Evolutionary conservation across 2,113 vertebrate species (phyloP).

Genomic region (Alligator mississippiensis): DNA sequence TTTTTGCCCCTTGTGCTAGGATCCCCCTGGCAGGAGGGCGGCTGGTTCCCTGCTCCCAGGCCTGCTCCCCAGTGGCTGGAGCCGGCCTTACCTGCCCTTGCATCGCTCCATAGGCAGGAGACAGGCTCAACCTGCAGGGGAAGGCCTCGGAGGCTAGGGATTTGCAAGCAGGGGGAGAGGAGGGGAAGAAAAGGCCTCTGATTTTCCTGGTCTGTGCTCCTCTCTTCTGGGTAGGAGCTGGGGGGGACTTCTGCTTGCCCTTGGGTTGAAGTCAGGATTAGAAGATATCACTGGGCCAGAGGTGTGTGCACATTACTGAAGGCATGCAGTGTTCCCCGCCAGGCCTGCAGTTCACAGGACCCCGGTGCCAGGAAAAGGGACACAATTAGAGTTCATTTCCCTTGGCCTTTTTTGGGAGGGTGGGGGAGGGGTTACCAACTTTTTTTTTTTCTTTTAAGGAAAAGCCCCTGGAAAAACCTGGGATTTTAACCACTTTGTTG

Average conservation of each 20-base stretch:
- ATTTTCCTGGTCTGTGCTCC: not conserved
- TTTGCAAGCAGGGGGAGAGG: not conserved
- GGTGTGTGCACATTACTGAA: not conserved
- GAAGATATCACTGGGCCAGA: not conserved
- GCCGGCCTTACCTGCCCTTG: not conserved
- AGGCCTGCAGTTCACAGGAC: not conserved
- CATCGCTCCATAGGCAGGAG: conserved; percentile 23
- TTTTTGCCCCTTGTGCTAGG: too few relatives aligned
- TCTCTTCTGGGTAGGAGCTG: not conserved
- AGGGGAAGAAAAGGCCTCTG: not conserved
- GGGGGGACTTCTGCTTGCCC: not conserved
- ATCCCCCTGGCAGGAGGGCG: not conserved
- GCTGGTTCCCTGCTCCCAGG: conserved; percentile 1
- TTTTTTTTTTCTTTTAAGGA: not conserved
- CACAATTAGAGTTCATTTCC: not conserved
- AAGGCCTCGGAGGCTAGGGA: not conserved
- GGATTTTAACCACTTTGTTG: not conserved
- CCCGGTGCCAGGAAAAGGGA: not conserved
- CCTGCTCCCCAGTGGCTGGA: not conserved
- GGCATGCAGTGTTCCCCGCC: not conserved
- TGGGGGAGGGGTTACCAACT: not conserved
- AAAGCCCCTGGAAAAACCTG: not conserved
- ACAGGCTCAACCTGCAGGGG: not conserved
- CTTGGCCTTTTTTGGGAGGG: not conserved
- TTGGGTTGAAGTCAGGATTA: not conserved